A percentile compares a stretch with the other conserved stretches of the same genome.
Conservation (phyloP, 2,888 invertebrate genomes). For the Azorinus chamasolen region DNA sequence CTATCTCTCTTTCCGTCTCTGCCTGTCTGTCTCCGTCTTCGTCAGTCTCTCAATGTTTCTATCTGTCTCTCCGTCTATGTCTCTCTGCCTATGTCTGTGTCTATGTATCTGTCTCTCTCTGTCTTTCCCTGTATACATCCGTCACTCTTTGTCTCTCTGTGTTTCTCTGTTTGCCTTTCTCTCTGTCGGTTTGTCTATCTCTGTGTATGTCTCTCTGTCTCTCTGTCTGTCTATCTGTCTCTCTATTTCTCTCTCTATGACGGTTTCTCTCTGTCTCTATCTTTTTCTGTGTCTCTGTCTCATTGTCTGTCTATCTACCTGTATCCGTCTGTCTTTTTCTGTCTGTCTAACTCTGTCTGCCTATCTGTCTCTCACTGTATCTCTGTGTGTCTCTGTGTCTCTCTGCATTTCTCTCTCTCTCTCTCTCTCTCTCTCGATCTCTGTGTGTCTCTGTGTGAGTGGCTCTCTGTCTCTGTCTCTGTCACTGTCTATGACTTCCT, state of each 20-base stretch:
- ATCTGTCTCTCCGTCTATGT: not conserved
- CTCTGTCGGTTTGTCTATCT: not conserved
- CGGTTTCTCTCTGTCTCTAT: not conserved
- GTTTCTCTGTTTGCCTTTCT: not conserved
- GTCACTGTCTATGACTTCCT: not conserved
- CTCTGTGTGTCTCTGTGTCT: not conserved
- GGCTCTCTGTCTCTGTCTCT: not conserved
- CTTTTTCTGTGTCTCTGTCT: not conserved
- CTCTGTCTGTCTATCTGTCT: constrained; percentile 1
- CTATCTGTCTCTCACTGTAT: not conserved
- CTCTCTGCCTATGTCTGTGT: not conserved
- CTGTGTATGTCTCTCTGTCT: not conserved
- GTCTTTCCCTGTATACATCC: not conserved
- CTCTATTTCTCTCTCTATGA: not conserved
- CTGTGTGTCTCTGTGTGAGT: not conserved
- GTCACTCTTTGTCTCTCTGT: too few relatives aligned
- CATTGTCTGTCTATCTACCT: not conserved
- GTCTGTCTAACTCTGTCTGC: not conserved
- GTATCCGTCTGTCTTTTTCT: not conserved
- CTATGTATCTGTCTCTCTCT: not conserved
- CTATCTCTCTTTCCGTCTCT: not conserved
- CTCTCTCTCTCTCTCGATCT: too few relatives aligned
- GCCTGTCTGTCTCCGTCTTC: not conserved
- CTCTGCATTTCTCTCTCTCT: too few relatives aligned
- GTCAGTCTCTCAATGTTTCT: not conserved